These are phyloP conservation scores for Mimas tiliae DNA, from an alignment of 2,888 invertebrate species.

Conservation along the genomic window DNA sequence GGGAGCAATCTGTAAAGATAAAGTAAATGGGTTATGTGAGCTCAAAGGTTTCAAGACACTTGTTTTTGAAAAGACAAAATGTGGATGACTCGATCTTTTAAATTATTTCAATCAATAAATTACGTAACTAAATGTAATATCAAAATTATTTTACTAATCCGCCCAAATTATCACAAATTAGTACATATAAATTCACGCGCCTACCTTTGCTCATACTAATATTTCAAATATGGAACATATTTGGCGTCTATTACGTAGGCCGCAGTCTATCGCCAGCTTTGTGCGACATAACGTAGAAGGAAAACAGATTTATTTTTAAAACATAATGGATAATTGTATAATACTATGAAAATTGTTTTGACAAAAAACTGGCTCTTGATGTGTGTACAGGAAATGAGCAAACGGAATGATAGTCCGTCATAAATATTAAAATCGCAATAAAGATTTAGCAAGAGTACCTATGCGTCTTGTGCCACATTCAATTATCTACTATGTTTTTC, in stretches of 20 bases:
- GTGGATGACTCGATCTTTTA: too few species aligned
- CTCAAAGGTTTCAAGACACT: not conserved
- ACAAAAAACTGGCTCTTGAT: not conserved
- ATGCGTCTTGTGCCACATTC: conserved; percentile 23
- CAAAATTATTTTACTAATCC: too few species aligned
- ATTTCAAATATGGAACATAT: too few species aligned
- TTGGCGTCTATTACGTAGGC: too few species aligned
- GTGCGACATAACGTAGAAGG: not conserved
- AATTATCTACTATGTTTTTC: conserved; percentile 25
- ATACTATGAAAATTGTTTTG: not conserved
- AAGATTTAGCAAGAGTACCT: conserved; percentile 22
- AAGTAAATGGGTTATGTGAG: not conserved
- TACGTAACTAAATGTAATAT: too few species aligned
- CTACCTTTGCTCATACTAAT: too few species aligned
- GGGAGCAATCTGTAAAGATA: not conserved
- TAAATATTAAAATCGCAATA: conserved; percentile 28
- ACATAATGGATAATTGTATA: too few species aligned
- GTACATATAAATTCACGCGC: too few species aligned
- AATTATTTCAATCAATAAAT: too few species aligned
- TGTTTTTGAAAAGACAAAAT: not conserved
- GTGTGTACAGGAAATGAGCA: not conserved
- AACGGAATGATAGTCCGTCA: conserved; percentile 15
- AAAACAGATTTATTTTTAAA: not conserved
- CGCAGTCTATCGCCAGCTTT: not conserved
- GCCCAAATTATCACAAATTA: too few species aligned